Evolutionary conservation across 2,113 vertebrate genomes (phyloP), one percentile per base, ranked within the genome.

Genomic region (Ursus arctos): DNA sequence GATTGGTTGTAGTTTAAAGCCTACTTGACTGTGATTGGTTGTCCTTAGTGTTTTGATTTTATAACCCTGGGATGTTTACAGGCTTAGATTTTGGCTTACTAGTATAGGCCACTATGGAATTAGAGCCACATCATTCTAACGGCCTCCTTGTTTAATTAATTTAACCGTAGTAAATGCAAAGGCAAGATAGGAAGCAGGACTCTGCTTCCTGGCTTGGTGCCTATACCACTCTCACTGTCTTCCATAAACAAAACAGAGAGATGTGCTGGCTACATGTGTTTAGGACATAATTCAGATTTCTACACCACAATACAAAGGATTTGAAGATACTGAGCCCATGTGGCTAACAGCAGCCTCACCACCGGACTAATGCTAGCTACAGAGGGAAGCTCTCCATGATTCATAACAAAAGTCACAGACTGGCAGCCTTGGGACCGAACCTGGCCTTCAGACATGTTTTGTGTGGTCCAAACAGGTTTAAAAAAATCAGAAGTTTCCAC

Each of bases 401-500:
- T 77, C 59, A 63, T 3, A 76, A 36, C 15, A 36, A 55, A 86
- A 49, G n/a, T 63, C 71, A 82, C 14, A 69, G 36, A 80, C 6
- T 47, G 43, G 24, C 49, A 91, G 77, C 2, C 43, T 36, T 24
- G 13, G 36, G 53, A 47, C 7, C 59, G 61, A 79, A 92, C n/a
- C 13, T 84, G n/a, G 21, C 22, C 43, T 94, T 74, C 36, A 84
- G 33, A 71, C 53, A 28, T 28, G 21, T 55, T 57, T 92, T 59
- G 7, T 92, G 81, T 84, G 49, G 4, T 84, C 43, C 21, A 76
- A 7, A 55, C 0, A 28, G 40, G 7, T 81, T 92, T 19, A 81
- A 92, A 69, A 93, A 67, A 67, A 93, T 91, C 91, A 67, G 40
- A 85, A 61, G 53, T 59, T 69, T 69, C 53, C n/a, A 82, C 2